Conservation (phyloP, 2,888 invertebrate genomes). For the Metopia argyrocephala region DNA sequence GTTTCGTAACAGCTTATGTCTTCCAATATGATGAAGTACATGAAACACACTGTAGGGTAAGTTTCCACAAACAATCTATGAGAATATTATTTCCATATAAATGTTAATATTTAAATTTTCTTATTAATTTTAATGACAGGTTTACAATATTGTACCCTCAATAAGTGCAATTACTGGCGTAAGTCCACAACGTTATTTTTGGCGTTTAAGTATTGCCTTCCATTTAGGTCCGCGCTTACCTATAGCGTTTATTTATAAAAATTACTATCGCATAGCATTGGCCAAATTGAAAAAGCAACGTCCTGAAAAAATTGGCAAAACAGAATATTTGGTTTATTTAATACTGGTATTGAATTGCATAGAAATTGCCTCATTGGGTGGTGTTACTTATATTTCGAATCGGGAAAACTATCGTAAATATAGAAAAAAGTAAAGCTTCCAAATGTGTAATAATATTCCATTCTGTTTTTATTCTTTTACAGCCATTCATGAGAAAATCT, state of each 20-base stretch:
- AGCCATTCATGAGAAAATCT: slow-evolving; percentile 94
- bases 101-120: background rate
- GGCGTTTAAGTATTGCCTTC: slow-evolving; percentile 94
- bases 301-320: slow-evolving; percentile 75
- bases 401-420: slow-evolving; percentile 96
- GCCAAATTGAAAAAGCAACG: slow-evolving; percentile 66
- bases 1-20: slow-evolving; percentile 92
- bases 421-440: background rate
- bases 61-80: slow-evolving; percentile 72
- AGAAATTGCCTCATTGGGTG: slow-evolving; percentile 91
- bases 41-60: slow-evolving; percentile 96
- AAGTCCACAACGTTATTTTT: slow-evolving; percentile 93
- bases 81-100: background rate
- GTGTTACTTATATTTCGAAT: slow-evolving; percentile 95
- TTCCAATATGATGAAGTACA: slow-evolving; percentile 96
- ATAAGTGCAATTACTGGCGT: slow-evolving; percentile 97
- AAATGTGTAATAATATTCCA: background rate
- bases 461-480: slow-evolving; percentile 76
- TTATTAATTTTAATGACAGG: slow-evolving; percentile 81
- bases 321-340: slow-evolving; percentile 83
- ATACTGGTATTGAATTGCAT: slow-evolving; percentile 91
- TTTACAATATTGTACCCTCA: slow-evolving; percentile 95
- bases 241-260: slow-evolving; percentile 91
- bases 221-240: slow-evolving; percentile 94
- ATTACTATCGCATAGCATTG: slow-evolving; percentile 85